These are phyloP conservation scores for Aphelinus atriplicis DNA, from an alignment of 1,140 invertebrate species.

Conservation along the genomic window DNA sequence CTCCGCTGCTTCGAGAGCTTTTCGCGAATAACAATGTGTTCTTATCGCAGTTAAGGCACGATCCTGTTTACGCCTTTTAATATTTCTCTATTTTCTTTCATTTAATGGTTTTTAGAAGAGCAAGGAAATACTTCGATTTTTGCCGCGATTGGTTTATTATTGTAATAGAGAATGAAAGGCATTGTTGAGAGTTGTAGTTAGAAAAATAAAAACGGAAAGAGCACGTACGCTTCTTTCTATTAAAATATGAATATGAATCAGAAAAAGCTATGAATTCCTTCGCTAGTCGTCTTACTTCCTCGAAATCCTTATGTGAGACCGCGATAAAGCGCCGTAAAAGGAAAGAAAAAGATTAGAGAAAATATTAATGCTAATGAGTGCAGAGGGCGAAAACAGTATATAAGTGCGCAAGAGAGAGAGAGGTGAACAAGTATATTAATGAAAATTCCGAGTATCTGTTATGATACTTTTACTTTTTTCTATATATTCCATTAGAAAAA, in stretches of 20 bases:
- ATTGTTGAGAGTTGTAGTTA: constrained; percentile 41
- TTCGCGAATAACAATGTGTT: constrained; percentile 18
- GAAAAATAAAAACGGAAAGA: constrained; percentile 25
- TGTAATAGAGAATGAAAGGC: constrained; percentile 31
- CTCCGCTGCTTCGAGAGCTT: constrained; percentile 23
- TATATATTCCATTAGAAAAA: constrained; percentile 5
- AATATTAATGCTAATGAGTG: constrained; percentile 29
- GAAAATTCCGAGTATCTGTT: constrained; percentile 18
- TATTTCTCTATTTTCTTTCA: constrained; percentile 28
- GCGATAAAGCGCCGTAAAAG: constrained; percentile 34
- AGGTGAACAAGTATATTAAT: background rate
- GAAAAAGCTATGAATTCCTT: constrained; percentile 35
- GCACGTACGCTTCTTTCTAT: constrained; percentile 16
- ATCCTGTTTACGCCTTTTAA: background rate
- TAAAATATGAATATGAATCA: constrained; percentile 7
- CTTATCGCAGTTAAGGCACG: constrained; percentile 20
- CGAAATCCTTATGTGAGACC: constrained; percentile 30
- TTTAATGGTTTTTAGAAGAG: constrained; percentile 12
- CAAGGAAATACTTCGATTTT: constrained; percentile 10
- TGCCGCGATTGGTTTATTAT: constrained; percentile 26
- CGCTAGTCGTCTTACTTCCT: constrained; percentile 36
- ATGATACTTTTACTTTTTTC: constrained; percentile 28
- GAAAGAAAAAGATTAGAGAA: constrained; percentile 37
- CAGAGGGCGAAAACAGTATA: constrained; percentile 10
- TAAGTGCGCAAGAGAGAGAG: background rate